Base-by-base conservation (phyloP, 1,140 invertebrate species). In the Fopius arisanus region DNA sequence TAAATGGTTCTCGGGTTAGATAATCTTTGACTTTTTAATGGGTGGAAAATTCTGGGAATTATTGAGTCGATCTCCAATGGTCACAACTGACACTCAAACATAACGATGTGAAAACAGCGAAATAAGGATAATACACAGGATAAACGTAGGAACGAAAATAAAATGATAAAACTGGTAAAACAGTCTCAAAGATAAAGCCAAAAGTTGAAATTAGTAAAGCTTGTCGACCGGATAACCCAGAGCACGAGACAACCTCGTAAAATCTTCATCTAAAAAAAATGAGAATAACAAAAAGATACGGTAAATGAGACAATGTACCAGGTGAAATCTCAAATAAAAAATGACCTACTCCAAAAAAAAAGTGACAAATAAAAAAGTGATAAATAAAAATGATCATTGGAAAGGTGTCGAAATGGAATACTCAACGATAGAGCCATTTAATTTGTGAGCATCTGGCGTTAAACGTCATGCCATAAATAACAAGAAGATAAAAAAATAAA, bases 361-460 rank as follows among this genome's bases (percentile, higher is more conserved):
- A 67, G n/a, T 48, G 9, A 6, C 16, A n/a, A 6, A 4, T 48
- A n/a, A 48, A 48, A n/a, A n/a, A n/a, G n/a, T 26, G 14, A 59
- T 59, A 59, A 59, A 26, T 59, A 10, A 19, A 59, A 26, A 37
- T 65, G 40, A 62, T 72, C 63, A 33, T 37, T 67, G 67, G 41
- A 67, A 73, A 48, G 43, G 67, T 62, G 23, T 62, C 54, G 29
- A 68, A 62, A 63, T 68, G 75, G 54, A 59, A 26, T 59, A 73
- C 75, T 31, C 43, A 71, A 68, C 43, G 72, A 77, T 74, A 74
- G 75, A 76, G 72, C 74, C 72, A 77, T 74, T 77, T 74, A 73
- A 77, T 77, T 77, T 77, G 75, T 77, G 75, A 77, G 70, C 75
- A 76, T 74, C 71, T 70, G 70, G 72, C 65, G 71, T 67, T 67